Base-by-base conservation (phyloP, 2,888 invertebrate species). In the Thalpophila matura region DNA sequence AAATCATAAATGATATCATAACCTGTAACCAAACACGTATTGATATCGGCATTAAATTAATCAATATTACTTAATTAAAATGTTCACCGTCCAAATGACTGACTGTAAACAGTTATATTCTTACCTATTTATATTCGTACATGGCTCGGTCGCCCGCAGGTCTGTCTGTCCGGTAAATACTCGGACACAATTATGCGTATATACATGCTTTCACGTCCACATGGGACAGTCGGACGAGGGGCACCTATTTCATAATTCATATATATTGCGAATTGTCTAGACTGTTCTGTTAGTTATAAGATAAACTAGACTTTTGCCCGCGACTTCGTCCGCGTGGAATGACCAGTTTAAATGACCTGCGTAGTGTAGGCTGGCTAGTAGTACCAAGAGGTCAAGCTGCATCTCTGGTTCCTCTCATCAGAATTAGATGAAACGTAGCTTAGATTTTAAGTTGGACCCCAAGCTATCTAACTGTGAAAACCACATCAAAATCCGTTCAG, bases 211-310 rank as follows among this genome's bases (percentile, higher is more conserved):
- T 37, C 65, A 67, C 65, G 72, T 68, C 37, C 61, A 42, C 64
- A 51, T 57, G 68, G 79, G 68, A 76, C 59, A 64, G 20, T 29
- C 49, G 50, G 29, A 18, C 63, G 55, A 63, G 42, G 40, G 51
- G 70, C 68, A 37, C 68, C 71, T 53, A 74, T 60, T 79, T 75
- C 79, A 77, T 78, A 75, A 78, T 78, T 76, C 78, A 79, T 64
- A 56, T 71, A 53, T 62, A 78, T 64, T 64, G 63, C 59, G 22
- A 55, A 61, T 54, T 58, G 79, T 71, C 77, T 78, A 55, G 38
- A 20, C 51, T 53, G 22, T 26, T 35, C n/a, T 43, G n/a, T n/a
- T n/a, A n/a, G n/a, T n/a, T n/a, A n/a, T n/a, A n/a, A n/a, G n/a
- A n/a, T n/a, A n/a, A n/a, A n/a, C n/a, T n/a, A n/a, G n/a, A n/a